phyloP scores from a whole-genome alignment of 2,797 vertebrate species.

The Toxotes lorentzi region DNA sequence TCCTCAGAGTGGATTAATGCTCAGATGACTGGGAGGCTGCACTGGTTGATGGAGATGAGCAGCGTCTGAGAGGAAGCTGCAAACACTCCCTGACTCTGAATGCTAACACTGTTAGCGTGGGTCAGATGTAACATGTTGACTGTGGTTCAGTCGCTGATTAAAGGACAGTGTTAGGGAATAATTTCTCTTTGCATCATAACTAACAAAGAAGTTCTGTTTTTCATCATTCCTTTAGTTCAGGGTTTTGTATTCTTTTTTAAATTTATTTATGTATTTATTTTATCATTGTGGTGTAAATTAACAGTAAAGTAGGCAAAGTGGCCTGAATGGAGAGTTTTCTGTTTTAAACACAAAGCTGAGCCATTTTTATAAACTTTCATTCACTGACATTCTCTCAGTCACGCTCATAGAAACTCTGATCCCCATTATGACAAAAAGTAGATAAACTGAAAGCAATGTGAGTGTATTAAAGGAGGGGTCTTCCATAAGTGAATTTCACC shows the following conservation, averaged over 20 bases:
- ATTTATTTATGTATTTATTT: too few relatives aligned
- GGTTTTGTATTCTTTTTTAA: not conserved
- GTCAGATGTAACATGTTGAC: not conserved
- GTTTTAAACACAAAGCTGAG: not conserved
- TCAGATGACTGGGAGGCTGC: constrained; percentile 27
- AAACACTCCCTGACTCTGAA: not conserved
- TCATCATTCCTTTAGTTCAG: not conserved
- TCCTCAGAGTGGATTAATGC: constrained; percentile 25
- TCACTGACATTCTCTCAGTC: too few relatives aligned
- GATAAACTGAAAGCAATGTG: too few relatives aligned
- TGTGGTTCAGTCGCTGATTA: constrained; percentile 8
- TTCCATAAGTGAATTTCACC: not conserved
- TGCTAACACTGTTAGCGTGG: not conserved
- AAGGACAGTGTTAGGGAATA: not conserved
- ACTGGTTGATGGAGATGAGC: constrained; percentile 32
- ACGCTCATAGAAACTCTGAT: too few relatives aligned
- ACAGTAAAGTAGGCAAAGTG: not conserved
- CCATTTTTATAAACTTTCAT: too few relatives aligned
- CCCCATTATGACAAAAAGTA: too few relatives aligned
- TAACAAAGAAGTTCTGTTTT: not conserved
- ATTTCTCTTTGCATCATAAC: not conserved
- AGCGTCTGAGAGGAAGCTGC: not conserved
- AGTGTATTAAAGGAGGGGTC: too few relatives aligned
- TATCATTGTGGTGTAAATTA: not conserved
- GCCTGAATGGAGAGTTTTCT: not conserved